phyloP scores from a whole-genome alignment of 2,113 vertebrate species.

The Cryptotis parvus region DNA sequence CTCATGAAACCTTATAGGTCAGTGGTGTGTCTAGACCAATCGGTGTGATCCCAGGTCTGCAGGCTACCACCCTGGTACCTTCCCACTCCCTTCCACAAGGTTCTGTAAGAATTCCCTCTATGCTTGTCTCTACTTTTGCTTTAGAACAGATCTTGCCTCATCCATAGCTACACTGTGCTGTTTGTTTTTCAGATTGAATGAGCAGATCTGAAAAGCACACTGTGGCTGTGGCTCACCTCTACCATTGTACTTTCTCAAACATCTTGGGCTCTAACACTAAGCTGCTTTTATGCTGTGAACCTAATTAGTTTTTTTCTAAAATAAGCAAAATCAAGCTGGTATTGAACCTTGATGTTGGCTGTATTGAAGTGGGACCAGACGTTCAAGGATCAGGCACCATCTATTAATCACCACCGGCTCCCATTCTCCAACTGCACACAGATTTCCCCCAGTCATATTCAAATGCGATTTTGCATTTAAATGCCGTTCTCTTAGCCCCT shows the following conservation, averaged over 20 bases:
- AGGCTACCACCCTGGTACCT: not conserved
- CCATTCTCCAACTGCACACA: slow-evolving; percentile 3
- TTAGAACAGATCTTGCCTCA: not conserved
- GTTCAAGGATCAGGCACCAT: slow-evolving; percentile 76
- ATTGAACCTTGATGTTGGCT: slow-evolving; percentile 69
- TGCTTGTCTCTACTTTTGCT: not conserved
- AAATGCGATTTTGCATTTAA: slow-evolving; percentile 73
- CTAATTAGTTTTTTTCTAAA: slow-evolving; percentile 75
- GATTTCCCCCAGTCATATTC: slow-evolving; percentile 74
- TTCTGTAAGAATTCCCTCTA: accelerated
- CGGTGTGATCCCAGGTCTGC: not conserved
- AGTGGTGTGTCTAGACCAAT: accelerated
- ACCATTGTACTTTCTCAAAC: slow-evolving; percentile 26
- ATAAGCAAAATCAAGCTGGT: slow-evolving; percentile 65
- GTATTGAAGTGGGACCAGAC: slow-evolving; percentile 63
- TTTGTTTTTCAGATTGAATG: slow-evolving; percentile 43
- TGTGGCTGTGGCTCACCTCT: slow-evolving; percentile 20
- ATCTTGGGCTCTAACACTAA: slow-evolving; percentile 10
- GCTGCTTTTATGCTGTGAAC: slow-evolving; percentile 72
- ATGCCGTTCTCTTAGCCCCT: slow-evolving; percentile 71
- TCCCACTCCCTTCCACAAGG: accelerated
- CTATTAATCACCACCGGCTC: slow-evolving; percentile 76
- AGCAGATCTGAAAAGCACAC: slow-evolving; percentile 4
- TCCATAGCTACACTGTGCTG: not conserved
- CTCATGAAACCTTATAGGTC: not conserved